These are phyloP conservation scores for Lepus americanus DNA, from an alignment of 2,113 vertebrate genomes.

Conservation along the genomic window DNA sequence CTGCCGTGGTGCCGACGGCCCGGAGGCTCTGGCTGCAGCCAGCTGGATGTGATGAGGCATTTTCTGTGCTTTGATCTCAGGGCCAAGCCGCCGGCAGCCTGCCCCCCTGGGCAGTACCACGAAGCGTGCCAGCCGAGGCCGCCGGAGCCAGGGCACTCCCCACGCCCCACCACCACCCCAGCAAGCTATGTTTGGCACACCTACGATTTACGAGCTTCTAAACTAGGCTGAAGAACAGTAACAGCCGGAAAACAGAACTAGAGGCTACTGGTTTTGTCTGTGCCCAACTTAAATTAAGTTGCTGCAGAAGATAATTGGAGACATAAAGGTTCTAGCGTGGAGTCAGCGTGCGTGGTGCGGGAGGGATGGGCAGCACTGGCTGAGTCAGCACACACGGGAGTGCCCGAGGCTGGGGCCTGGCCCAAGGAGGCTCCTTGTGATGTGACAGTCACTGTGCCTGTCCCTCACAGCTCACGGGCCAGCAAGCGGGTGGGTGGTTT, in stretches of 20 bases:
- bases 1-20: not conserved
- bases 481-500: not conserved
- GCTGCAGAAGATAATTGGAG: constrained; percentile 66
- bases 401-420: not conserved
- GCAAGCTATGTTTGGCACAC: constrained; percentile 18
- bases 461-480: not conserved
- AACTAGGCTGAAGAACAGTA: constrained; percentile 43
- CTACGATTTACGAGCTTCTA: constrained; percentile 53
- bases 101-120: rapidly evolving
- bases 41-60: not conserved
- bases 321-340: not conserved
- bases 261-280: constrained; percentile 36
- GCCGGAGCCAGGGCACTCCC: not conserved
- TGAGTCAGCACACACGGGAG: not conserved
- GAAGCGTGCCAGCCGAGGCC: not conserved
- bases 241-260: constrained; percentile 42
- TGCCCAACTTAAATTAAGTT: constrained; percentile 43
- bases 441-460: not conserved
- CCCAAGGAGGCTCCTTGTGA: not conserved
- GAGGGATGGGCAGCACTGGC: constrained; percentile 18
- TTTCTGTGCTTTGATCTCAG: not conserved
- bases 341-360: not conserved
- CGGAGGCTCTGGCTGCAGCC: not conserved
- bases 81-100: rapidly evolving
- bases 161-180: not conserved